phyloP scores from a whole-genome alignment of 2,113 vertebrate species.

The Sinocyclocheilus anshuiensis region DNA sequence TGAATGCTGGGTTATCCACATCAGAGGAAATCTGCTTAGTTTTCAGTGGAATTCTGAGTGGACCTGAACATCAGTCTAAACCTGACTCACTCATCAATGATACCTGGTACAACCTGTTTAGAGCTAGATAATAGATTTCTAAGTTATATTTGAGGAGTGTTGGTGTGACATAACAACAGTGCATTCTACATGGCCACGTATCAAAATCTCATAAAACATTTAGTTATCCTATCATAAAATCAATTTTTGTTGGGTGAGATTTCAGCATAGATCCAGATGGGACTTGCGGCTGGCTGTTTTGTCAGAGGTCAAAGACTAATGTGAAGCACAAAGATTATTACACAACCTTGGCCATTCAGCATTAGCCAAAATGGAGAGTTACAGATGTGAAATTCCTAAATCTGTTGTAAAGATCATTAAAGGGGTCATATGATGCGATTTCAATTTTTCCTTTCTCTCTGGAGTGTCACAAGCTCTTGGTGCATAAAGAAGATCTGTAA shows the following conservation, averaged over 20 bases:
- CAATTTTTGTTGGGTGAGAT: not conserved
- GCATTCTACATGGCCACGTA: not conserved
- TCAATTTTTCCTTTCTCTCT: no score
- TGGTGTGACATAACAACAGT: not conserved
- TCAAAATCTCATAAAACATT: not conserved
- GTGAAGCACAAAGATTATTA: constrained; percentile 34
- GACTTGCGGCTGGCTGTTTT: not conserved
- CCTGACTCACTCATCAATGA: not conserved
- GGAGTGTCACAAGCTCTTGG: no score
- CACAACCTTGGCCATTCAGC: not conserved
- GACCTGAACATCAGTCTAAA: not conserved
- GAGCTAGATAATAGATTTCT: not conserved
- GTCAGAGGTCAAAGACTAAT: constrained; percentile 19
- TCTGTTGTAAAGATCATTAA: not conserved
- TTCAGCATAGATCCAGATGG: not conserved
- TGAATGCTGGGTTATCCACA: not conserved
- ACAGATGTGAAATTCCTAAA: not conserved
- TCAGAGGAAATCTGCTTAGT: not conserved
- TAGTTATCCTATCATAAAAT: not conserved
- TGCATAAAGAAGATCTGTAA: no score
- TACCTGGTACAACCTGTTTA: not conserved
- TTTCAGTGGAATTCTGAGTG: not conserved
- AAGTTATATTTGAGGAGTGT: not conserved
- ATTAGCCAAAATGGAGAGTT: not conserved
- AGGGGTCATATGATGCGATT: no score